phyloP scores from a whole-genome alignment of 2,888 invertebrate species.

The Oasisia sp. region DNA sequence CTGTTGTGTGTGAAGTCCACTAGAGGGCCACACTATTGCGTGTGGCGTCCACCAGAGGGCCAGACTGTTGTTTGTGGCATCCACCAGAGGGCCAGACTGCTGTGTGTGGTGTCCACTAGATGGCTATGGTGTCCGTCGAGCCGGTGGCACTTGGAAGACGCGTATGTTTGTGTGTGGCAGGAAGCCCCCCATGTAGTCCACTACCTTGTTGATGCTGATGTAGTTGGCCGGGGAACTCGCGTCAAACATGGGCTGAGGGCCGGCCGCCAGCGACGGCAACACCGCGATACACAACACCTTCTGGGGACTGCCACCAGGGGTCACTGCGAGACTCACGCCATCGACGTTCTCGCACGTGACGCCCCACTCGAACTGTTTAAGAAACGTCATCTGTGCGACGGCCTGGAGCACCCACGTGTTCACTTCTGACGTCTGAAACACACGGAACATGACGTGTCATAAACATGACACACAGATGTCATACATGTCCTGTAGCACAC shows the following conservation, averaged over 20 bases:
- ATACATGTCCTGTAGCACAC: no score
- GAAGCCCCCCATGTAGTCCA: not conserved
- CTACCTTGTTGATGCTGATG: not conserved
- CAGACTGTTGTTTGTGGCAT: not conserved
- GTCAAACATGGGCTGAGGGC: not conserved
- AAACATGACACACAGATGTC: no score
- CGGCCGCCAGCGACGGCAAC: not conserved
- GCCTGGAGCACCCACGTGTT: not conserved
- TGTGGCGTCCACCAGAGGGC: not conserved
- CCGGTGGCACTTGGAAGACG: not conserved
- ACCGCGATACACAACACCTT: not conserved
- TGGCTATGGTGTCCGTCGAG: not conserved
- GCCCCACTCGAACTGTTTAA: not conserved
- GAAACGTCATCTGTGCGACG: not conserved
- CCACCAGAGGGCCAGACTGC: not conserved
- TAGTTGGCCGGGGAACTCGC: not conserved
- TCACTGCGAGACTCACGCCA: not conserved
- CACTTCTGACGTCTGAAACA: not conserved
- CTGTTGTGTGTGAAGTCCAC: not conserved
- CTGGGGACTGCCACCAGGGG: not conserved
- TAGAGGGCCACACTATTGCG: not conserved
- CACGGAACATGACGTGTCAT: not conserved
- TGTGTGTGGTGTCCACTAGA: not conserved
- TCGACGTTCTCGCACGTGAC: not conserved
- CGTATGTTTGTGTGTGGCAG: not conserved